These are phyloP conservation scores for Eristalis tenax DNA, from an alignment of 2,888 invertebrate genomes.

Conservation along the genomic window DNA sequence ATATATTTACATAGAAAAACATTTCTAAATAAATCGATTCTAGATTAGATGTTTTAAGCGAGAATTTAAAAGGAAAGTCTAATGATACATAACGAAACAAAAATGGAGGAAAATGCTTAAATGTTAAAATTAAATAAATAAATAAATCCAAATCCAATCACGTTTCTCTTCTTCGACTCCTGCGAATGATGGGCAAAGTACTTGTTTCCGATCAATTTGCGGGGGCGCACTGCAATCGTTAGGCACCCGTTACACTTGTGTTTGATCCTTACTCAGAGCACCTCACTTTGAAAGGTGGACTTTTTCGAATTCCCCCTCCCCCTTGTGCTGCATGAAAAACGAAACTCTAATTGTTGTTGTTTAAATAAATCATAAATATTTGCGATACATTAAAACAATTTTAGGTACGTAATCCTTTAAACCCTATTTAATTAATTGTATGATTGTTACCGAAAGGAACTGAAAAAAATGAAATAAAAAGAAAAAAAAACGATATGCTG, in stretches of 20 bases:
- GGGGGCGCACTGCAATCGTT: background rate
- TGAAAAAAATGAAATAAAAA: slow-evolving; percentile 29
- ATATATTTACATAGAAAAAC: slow-evolving; percentile 57
- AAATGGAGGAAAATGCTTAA: slow-evolving; percentile 58
- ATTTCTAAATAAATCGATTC: slow-evolving; percentile 38
- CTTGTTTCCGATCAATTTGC: background rate
- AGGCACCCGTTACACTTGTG: slow-evolving; percentile 22
- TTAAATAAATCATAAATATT: background rate
- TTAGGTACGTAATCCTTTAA: slow-evolving; percentile 32
- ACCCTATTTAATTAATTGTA: slow-evolving; percentile 45
- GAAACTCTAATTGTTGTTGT: slow-evolving; percentile 37
- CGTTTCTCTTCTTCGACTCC: slow-evolving; percentile 18
- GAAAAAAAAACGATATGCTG: background rate
- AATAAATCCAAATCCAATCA: slow-evolving; percentile 35
- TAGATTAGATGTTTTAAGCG: slow-evolving; percentile 61
- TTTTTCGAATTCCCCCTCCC: background rate
- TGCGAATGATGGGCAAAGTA: background rate
- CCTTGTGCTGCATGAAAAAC: background rate
- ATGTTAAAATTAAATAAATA: slow-evolving; percentile 64
- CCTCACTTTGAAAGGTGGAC: background rate
- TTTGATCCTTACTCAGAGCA: slow-evolving; percentile 15
- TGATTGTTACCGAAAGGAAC: slow-evolving; percentile 39
- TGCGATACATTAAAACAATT: slow-evolving; percentile 20
- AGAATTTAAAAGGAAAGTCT: slow-evolving; percentile 21
- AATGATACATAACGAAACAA: background rate